Percentiles rank a stretch among this genome's conserved stretches.
Evolutionary conservation across 1,140 invertebrate genomes (phyloP).

Genomic region (Acyrthosiphon pisum): DNA sequence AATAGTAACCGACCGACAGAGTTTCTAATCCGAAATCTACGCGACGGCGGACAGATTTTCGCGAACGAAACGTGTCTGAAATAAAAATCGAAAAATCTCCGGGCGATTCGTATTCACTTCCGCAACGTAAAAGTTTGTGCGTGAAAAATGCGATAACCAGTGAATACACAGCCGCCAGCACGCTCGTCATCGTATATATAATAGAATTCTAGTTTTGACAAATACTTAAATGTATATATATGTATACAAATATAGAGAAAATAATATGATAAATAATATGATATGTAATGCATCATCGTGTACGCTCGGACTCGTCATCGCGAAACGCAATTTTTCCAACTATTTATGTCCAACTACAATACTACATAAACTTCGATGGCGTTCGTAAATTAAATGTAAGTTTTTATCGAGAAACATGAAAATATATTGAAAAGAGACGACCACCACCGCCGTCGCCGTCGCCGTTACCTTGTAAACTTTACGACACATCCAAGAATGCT

Average conservation of each 20-base stretch:
- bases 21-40: constrained; percentile 33
- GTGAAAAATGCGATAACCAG: constrained; percentile 33
- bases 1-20: not conserved
- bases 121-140: constrained; percentile 19
- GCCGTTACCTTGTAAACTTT: constrained; percentile 7
- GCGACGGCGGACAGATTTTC: constrained; percentile 19
- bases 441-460: not conserved
- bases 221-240: not conserved
- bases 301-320: not conserved
- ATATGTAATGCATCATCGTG: not conserved
- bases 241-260: no score
- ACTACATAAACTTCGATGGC: not conserved
- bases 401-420: not conserved
- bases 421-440: constrained; percentile 14
- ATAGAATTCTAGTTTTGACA: not conserved
- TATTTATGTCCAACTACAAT: not conserved
- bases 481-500: not conserved
- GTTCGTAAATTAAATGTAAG: constrained; percentile 28
- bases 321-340: not conserved
- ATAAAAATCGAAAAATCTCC: constrained; percentile 37
- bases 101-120: constrained; percentile 29
- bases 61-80: constrained; percentile 1
- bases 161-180: not conserved
- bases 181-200: not conserved
- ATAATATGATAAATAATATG: no score